Evolutionary conservation across 2,113 vertebrate genomes (phyloP).

Genomic region (Coptodon rendalli): DNA sequence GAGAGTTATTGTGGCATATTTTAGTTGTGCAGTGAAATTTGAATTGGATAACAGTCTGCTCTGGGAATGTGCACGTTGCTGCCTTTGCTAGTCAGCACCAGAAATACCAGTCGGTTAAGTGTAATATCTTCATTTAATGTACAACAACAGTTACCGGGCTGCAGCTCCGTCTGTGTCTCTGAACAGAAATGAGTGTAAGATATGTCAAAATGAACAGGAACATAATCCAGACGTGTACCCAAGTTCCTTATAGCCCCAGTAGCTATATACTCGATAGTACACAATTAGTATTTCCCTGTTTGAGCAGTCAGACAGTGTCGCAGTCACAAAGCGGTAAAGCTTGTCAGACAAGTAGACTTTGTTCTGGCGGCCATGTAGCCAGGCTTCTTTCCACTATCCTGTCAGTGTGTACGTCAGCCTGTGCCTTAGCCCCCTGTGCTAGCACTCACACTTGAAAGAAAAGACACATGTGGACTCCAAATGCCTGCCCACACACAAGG

Average conservation of each 20-base stretch:
- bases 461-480: slow-evolving; percentile 21
- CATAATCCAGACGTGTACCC: background rate
- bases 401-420: background rate
- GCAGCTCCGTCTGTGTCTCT: background rate
- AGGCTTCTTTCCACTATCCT: background rate
- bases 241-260: rapidly evolving
- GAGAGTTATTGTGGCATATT: background rate
- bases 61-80: no score
- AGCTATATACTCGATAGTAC: background rate
- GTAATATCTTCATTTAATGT: background rate
- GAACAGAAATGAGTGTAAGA: background rate
- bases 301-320: background rate
- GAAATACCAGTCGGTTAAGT: background rate
- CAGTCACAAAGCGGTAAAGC: background rate
- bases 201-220: background rate
- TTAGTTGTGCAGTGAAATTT: background rate
- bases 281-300: background rate
- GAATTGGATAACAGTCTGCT: background rate
- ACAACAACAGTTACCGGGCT: background rate
- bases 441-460: background rate
- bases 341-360: background rate
- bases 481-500: background rate
- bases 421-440: background rate
- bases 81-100: no score
- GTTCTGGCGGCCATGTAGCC: background rate